Evolutionary conservation across 2,888 invertebrate genomes (phyloP).

Genomic region (Leptarthrus brevirostris): DNA sequence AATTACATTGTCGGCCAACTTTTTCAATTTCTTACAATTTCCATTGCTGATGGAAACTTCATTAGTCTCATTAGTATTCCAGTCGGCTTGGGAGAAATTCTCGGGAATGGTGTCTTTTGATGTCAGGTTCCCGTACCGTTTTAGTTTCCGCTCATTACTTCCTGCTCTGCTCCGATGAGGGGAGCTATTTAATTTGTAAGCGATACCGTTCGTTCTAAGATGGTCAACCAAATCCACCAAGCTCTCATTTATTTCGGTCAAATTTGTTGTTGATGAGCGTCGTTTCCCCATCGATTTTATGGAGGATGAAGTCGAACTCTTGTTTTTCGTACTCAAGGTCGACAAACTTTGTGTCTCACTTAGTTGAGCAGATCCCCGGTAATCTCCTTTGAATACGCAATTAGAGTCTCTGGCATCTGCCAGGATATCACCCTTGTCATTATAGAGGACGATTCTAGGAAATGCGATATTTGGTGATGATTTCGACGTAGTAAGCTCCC

Average conservation of each 20-base stretch:
- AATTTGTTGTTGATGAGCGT: constrained; percentile 47
- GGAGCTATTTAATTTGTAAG: constrained; percentile 7
- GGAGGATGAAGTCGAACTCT: not conserved
- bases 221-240: constrained; percentile 51
- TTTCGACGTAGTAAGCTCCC: constrained; percentile 71
- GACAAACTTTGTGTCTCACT: constrained; percentile 30
- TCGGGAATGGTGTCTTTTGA: constrained; percentile 28
- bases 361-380: constrained; percentile 43
- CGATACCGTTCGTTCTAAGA: constrained; percentile 49
- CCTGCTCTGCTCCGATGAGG: not conserved
- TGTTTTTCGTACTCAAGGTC: not conserved
- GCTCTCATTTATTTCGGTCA: constrained; percentile 46
- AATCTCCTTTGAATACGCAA: constrained; percentile 55
- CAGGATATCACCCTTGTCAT: constrained; percentile 68
- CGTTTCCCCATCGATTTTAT: constrained; percentile 31
- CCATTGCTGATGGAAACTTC: not conserved
- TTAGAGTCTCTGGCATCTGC: constrained; percentile 65
- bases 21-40: constrained; percentile 44
- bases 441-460: constrained; percentile 70
- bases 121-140: constrained; percentile 28
- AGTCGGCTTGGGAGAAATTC: constrained; percentile 2
- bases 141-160: constrained; percentile 40
- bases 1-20: constrained; percentile 44
- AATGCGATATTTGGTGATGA: constrained; percentile 70
- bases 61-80: constrained; percentile 39